These are phyloP conservation scores for Adelges cooleyi DNA, from an alignment of 1,140 invertebrate species.

Conservation along the genomic window DNA sequence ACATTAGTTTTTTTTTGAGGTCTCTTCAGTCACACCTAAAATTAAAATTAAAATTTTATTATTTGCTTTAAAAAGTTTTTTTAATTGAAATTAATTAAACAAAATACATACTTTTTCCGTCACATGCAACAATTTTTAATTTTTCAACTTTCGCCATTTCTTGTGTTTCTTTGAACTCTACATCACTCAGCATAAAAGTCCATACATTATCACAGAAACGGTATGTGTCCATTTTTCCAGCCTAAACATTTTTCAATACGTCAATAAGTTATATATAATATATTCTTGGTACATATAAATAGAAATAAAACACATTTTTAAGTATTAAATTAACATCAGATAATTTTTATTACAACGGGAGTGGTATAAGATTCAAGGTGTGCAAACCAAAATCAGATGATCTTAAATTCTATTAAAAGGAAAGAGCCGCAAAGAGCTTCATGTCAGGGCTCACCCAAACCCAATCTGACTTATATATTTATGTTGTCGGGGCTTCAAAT, in stretches of 20 bases:
- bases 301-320: too few species aligned
- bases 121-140: conserved; percentile 99
- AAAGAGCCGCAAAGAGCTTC: too few species aligned
- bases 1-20: conserved; percentile 5
- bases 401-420: too few species aligned
- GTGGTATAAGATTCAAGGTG: too few species aligned
- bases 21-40: conserved; percentile 21
- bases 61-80: background rate
- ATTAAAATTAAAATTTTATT: background rate
- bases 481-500: too few species aligned
- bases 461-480: too few species aligned
- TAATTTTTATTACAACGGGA: too few species aligned
- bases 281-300: too few species aligned
- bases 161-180: conserved; percentile 93
- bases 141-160: conserved; percentile 91
- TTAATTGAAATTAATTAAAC: background rate
- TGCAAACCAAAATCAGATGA: too few species aligned
- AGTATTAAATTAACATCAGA: too few species aligned
- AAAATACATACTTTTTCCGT: conserved; percentile 71
- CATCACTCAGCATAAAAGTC: conserved; percentile 98
- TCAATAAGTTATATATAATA: too few species aligned
- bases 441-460: too few species aligned
- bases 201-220: conserved; percentile 99
- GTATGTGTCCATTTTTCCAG: conserved; percentile 94
- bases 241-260: conserved; percentile 46